Evolutionary conservation across 2,888 invertebrate genomes (phyloP).

Genomic region (Anorthoa munda): DNA sequence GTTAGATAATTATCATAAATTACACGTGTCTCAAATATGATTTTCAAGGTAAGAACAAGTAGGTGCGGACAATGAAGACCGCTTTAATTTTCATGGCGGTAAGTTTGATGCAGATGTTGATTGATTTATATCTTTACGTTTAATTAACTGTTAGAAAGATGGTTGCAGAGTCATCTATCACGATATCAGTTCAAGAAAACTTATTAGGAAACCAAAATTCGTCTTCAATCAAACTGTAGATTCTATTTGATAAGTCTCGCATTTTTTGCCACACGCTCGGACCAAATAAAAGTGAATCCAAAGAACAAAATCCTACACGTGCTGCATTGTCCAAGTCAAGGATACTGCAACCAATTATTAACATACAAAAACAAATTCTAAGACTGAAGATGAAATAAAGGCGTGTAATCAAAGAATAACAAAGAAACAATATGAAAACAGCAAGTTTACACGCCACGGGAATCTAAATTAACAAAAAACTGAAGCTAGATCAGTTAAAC

Average conservation of each 20-base stretch:
- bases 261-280: neutral
- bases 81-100: constrained; percentile 15
- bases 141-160: no score
- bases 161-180: neutral
- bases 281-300: neutral
- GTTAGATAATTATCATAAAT: constrained; percentile 27
- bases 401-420: constrained; percentile 16
- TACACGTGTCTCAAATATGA: constrained; percentile 23
- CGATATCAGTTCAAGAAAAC: constrained; percentile 3
- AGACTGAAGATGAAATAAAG: constrained; percentile 1
- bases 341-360: constrained; percentile 13
- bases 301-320: constrained; percentile 9
- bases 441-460: constrained; percentile 30
- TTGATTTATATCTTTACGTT: no score
- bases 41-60: constrained; percentile 34
- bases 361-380: constrained; percentile 26
- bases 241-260: neutral
- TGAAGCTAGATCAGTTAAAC: constrained; percentile 64
- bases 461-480: constrained; percentile 62
- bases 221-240: neutral
- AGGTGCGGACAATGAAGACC: constrained; percentile 16
- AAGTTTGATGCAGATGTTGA: neutral
- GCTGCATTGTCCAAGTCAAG: constrained; percentile 3
- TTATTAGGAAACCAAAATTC: constrained; percentile 3
- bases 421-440: constrained; percentile 37